Conservation (phyloP, 2,113 vertebrate species). For the Rafetus swinhoei region DNA sequence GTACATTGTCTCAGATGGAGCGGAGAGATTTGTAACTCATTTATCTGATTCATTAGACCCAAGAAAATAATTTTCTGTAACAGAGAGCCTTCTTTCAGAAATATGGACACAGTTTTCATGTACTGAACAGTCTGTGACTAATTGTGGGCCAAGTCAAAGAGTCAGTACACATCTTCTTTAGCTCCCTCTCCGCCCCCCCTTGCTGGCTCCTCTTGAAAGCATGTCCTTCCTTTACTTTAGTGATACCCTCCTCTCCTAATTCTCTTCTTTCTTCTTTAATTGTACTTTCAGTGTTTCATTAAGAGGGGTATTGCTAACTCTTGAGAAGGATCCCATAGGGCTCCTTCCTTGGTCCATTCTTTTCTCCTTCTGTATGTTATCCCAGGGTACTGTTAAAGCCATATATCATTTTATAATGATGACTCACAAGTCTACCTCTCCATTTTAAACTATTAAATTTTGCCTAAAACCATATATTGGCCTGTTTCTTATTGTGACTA, state of each 20-base stretch:
- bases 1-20: neutral
- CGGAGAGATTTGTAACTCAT: neutral
- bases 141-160: neutral
- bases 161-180: neutral
- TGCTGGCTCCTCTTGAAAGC: neutral
- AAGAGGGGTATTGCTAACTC: neutral
- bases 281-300: neutral
- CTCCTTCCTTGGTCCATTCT: neutral
- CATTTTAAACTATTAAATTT: neutral
- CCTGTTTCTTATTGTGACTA: neutral
- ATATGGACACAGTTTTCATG: neutral
- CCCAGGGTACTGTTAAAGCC: neutral
- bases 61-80: neutral
- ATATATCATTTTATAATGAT: rapidly evolving
- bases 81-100: neutral
- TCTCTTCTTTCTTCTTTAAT: neutral
- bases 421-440: rapidly evolving
- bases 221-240: neutral
- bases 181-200: neutral
- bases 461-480: neutral
- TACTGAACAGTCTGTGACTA: neutral
- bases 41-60: slow-evolving; percentile 8
- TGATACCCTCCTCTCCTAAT: neutral
- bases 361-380: neutral
- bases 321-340: rapidly evolving